Conservation (phyloP, 2,113 vertebrate genomes). For the Hippopotamus amphibius region DNA sequence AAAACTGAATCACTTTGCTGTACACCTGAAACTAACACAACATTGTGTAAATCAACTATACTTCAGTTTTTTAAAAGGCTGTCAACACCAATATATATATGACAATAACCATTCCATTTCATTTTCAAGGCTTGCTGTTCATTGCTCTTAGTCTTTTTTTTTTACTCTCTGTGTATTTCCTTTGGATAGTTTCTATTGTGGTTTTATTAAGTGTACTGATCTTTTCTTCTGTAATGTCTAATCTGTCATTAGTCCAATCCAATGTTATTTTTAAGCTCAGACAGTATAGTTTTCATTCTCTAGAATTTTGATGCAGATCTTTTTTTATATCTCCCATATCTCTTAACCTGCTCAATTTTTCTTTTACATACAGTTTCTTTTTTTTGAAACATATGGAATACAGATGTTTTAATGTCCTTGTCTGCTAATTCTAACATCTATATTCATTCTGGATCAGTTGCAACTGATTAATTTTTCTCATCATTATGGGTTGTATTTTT, state of each 20-base stretch:
- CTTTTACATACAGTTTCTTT: background rate
- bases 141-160: background rate
- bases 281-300: background rate
- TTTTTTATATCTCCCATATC: background rate
- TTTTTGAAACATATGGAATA: background rate
- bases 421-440: background rate
- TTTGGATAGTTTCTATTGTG: background rate
- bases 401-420: background rate
- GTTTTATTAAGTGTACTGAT: background rate
- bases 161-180: background rate
- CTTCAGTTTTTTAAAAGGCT: background rate
- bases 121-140: background rate
- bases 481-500: background rate
- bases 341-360: background rate
- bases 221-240: background rate
- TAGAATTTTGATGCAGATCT: background rate
- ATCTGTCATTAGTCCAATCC: background rate
- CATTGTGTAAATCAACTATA: background rate
- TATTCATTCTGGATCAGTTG: constrained; percentile 8
- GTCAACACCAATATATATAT: background rate
- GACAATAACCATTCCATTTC: background rate
- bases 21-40: background rate
- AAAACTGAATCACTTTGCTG: background rate
- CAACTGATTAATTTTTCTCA: background rate
- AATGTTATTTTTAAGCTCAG: background rate